A percentile compares a stretch with the other conserved stretches of the same genome.
These are phyloP conservation scores for Heloderma charlesbogerti DNA, from an alignment of 2,113 vertebrate genomes.

Conservation along the genomic window DNA sequence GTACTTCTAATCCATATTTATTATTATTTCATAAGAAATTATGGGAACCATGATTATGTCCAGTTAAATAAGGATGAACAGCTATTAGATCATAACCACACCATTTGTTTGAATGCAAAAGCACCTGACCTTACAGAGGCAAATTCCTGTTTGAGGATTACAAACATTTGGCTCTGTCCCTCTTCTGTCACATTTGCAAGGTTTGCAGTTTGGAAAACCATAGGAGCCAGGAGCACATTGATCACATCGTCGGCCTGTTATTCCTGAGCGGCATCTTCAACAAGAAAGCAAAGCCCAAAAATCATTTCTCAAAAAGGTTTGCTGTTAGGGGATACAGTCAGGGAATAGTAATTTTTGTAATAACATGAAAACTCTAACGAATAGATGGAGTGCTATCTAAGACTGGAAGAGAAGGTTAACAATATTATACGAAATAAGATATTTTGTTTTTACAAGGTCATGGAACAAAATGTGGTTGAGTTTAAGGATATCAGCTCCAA, in stretches of 20 bases:
- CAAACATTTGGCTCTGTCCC: slow-evolving; percentile 85
- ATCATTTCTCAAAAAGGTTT: neutral
- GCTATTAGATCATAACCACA: neutral
- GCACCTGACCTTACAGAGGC: slow-evolving; percentile 91
- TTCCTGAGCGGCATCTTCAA: slow-evolving; percentile 87
- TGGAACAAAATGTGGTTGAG: neutral
- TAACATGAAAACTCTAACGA: neutral
- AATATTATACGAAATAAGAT: neutral
- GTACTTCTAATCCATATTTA: neutral
- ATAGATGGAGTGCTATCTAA: neutral
- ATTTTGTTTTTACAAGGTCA: neutral
- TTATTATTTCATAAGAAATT: neutral
- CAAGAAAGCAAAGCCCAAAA: slow-evolving; percentile 38
- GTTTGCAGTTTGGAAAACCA: slow-evolving; percentile 85
- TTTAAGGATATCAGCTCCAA: neutral
- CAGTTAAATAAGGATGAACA: neutral
- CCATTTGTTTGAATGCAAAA: slow-evolving; percentile 57
- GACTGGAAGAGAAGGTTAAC: neutral
- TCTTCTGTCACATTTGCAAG: slow-evolving; percentile 83
- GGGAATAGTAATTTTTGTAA: neutral
- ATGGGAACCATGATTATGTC: neutral
- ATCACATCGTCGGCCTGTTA: slow-evolving; percentile 87
- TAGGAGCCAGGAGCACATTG: slow-evolving; percentile 86
- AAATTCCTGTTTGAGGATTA: slow-evolving; percentile 84
- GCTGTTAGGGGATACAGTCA: neutral